These are phyloP conservation scores for Calypte anna DNA, from an alignment of 2,113 vertebrate genomes.

Conservation along the genomic window DNA sequence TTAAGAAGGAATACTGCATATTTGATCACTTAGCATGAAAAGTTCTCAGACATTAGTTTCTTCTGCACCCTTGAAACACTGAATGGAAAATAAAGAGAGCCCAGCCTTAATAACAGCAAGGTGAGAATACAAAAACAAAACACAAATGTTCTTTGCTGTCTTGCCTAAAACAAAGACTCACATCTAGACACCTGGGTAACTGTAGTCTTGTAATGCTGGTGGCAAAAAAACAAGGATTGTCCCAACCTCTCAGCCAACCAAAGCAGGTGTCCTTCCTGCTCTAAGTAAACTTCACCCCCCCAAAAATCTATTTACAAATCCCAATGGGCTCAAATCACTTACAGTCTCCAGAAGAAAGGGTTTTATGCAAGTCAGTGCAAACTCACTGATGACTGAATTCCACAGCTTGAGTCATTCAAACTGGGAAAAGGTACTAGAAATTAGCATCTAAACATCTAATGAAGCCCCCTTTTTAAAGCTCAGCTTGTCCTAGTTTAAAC, in stretches of 20 bases:
- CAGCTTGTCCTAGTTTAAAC: background rate
- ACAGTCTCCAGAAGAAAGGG: background rate
- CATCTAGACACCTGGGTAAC: background rate
- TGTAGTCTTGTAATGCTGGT: background rate
- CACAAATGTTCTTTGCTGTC: background rate
- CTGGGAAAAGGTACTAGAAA: fast-evolving
- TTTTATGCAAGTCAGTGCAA: background rate
- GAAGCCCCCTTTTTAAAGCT: background rate
- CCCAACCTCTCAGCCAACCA: background rate
- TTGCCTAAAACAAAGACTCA: background rate
- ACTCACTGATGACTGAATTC: background rate
- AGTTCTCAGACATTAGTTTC: background rate
- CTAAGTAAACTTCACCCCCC: background rate
- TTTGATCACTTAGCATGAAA: background rate
- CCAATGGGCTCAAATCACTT: background rate
- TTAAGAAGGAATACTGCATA: background rate
- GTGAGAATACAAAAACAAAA: background rate
- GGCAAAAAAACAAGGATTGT: no score
- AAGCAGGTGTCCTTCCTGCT: background rate
- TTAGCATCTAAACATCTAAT: background rate
- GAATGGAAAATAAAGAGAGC: background rate
- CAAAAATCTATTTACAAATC: background rate
- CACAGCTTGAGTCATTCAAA: fast-evolving
- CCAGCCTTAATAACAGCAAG: background rate
- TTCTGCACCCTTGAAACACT: background rate